These are phyloP conservation scores for fruit fly (Drosophila melanogaster) DNA, from an alignment of 1,140 invertebrate species.

Conservation along the genomic window DNA sequence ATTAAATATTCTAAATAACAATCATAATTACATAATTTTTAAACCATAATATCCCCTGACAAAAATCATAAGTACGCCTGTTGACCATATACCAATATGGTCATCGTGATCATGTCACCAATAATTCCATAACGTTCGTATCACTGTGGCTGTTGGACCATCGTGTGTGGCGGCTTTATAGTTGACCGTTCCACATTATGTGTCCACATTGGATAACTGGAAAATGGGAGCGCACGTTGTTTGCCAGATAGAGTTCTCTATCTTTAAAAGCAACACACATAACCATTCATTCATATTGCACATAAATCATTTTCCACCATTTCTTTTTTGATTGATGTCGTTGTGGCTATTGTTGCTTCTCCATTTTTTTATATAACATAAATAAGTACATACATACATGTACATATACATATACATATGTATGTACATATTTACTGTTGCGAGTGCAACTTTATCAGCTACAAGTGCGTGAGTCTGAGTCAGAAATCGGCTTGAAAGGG, in stretches of 20 bases:
- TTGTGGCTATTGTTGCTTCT: slow-evolving; percentile 4
- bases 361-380: neutral
- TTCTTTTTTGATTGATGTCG: slow-evolving; percentile 21
- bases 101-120: slow-evolving; percentile 50
- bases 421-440: slow-evolving; percentile 9
- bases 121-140: slow-evolving; percentile 44
- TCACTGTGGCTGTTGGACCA: slow-evolving; percentile 14
- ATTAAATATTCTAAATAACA: no score
- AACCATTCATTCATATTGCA: neutral
- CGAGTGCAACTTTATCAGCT: slow-evolving; percentile 37
- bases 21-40: no score
- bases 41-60: neutral
- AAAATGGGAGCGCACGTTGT: slow-evolving; percentile 26
- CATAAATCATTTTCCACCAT: slow-evolving; percentile 20
- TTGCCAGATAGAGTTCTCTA: slow-evolving; percentile 39
- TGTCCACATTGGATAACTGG: slow-evolving; percentile 38
- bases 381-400: no score
- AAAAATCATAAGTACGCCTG: neutral
- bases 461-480: slow-evolving; percentile 29
- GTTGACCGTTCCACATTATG: slow-evolving; percentile 27
- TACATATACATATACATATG: neutral
- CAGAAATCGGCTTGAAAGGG: slow-evolving; percentile 3
- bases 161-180: slow-evolving; percentile 1
- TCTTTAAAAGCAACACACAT: slow-evolving; percentile 7
- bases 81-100: slow-evolving; percentile 5